phyloP scores from a whole-genome alignment of 2,797 vertebrate species.

The Myotis myotis region DNA sequence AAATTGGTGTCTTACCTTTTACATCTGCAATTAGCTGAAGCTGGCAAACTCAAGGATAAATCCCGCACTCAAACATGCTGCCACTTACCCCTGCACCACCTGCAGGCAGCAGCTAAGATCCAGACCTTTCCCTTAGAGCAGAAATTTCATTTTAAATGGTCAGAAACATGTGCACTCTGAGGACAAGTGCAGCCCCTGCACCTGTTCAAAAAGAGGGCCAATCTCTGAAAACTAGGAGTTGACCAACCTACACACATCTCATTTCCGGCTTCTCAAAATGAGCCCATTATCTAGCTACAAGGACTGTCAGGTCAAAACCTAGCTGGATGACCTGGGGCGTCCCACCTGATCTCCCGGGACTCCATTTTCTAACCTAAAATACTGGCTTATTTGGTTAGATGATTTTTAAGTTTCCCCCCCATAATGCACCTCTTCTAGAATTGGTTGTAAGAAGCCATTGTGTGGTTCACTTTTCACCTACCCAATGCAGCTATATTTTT shows the following conservation, averaged over 20 bases:
- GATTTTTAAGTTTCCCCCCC: constrained; percentile 6
- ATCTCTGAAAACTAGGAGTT: background rate
- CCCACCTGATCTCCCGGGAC: background rate
- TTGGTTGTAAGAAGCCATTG: constrained; percentile 40
- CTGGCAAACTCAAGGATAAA: constrained; percentile 31
- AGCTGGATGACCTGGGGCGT: background rate
- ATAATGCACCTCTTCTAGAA: constrained; percentile 27
- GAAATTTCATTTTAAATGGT: background rate
- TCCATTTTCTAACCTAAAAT: constrained; percentile 19
- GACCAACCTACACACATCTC: background rate
- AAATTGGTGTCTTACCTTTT: constrained; percentile 12
- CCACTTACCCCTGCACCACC: background rate
- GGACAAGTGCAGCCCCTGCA: background rate
- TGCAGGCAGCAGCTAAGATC: background rate
- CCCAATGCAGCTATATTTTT: constrained; percentile 56
- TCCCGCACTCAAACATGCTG: background rate
- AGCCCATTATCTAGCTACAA: background rate
- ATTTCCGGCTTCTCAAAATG: background rate
- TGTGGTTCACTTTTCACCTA: constrained; percentile 42
- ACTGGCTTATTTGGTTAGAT: background rate
- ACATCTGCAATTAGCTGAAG: background rate
- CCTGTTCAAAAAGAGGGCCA: constrained; percentile 5
- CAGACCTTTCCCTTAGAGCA: background rate
- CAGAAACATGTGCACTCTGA: background rate
- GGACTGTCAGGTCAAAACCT: background rate